These are phyloP conservation scores for Electrophaes corylata DNA, from an alignment of 2,888 invertebrate species.

Conservation along the genomic window DNA sequence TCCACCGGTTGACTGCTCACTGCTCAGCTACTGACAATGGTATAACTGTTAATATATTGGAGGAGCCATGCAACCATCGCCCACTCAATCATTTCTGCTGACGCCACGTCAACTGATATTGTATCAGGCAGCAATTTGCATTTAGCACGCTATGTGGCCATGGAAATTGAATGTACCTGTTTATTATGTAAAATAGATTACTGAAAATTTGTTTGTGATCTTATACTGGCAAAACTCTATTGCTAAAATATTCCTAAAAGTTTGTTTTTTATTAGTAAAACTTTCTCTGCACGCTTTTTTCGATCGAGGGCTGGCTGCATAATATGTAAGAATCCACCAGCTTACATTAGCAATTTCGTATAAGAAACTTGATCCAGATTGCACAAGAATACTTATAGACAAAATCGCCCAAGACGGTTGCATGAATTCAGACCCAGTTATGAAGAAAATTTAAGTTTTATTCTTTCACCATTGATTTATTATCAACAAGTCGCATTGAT, in stretches of 20 bases:
- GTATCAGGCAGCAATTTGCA: constrained; percentile 46
- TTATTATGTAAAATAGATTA: constrained; percentile 41
- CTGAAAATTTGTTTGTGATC: constrained; percentile 36
- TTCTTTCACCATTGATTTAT: too few species aligned
- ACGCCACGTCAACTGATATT: constrained; percentile 65
- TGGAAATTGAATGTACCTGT: constrained; percentile 46
- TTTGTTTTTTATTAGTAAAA: neutral
- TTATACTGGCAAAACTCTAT: constrained; percentile 17
- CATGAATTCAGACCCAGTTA: too few species aligned
- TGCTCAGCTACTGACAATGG: constrained; percentile 21
- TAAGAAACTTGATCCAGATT: neutral
- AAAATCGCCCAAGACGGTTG: too few species aligned
- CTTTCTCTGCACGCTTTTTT: constrained; percentile 5
- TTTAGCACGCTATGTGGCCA: constrained; percentile 45
- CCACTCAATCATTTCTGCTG: constrained; percentile 65
- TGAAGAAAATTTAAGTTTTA: too few species aligned
- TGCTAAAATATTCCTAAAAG: constrained; percentile 1
- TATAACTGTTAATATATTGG: constrained; percentile 69
- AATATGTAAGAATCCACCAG: neutral
- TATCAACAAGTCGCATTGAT: too few species aligned
- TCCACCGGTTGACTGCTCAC: constrained; percentile 22
- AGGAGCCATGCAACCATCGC: constrained; percentile 62
- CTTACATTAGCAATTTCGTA: constrained; percentile 4
- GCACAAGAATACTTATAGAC: neutral
- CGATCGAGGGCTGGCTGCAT: neutral